Conservation (phyloP, 2,888 invertebrate species). For the Galerucella nymphaeae region DNA sequence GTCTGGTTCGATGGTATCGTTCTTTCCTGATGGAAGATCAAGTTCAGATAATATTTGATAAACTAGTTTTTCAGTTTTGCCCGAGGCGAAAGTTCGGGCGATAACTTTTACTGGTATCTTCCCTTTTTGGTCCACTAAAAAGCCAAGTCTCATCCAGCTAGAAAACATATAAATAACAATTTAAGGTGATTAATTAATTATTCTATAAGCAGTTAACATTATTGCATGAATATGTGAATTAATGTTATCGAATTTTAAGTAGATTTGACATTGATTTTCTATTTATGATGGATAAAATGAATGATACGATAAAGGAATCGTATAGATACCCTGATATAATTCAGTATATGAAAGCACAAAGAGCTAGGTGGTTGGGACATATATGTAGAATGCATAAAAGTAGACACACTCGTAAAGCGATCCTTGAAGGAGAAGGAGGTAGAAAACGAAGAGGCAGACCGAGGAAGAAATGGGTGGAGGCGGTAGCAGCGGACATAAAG, state of each 20-base stretch:
- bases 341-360: too few species aligned
- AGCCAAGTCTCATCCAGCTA: slow-evolving; percentile 98
- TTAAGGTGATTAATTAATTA: background rate
- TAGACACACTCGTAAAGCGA: too few species aligned
- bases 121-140: slow-evolving; percentile 92
- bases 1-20: slow-evolving; percentile 93
- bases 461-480: too few species aligned
- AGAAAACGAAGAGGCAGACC: too few species aligned
- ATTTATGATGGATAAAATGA: background rate
- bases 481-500: too few species aligned
- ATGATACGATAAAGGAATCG: too few species aligned
- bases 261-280: background rate
- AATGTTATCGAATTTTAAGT: background rate
- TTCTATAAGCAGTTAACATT: background rate
- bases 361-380: too few species aligned
- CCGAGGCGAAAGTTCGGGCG: slow-evolving; percentile 98
- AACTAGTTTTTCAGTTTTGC: slow-evolving; percentile 97
- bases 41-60: slow-evolving; percentile 96
- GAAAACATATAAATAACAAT: slow-evolving; percentile 5
- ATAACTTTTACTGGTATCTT: slow-evolving; percentile 98
- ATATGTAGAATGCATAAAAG: too few species aligned
- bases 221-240: background rate
- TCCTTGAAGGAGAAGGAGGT: too few species aligned
- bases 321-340: too few species aligned
- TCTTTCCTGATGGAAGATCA: slow-evolving; percentile 94